These are phyloP conservation scores for Hylomyscus alleni DNA, from an alignment of 2,797 vertebrate genomes.

Conservation along the genomic window DNA sequence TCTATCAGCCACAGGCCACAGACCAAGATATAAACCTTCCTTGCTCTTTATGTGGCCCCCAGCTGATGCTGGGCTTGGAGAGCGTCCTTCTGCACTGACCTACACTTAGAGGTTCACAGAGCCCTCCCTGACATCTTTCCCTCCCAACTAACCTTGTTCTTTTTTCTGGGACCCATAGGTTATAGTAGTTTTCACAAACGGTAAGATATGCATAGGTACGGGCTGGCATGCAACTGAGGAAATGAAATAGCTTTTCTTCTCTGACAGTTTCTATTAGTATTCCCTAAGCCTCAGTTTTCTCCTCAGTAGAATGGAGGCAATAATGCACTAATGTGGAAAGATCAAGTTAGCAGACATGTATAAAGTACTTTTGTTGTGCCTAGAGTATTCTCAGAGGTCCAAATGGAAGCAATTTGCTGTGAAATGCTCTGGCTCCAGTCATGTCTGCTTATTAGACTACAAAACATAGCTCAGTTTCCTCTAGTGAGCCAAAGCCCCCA, in stretches of 20 bases:
- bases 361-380: background rate
- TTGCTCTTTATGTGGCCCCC: too few species aligned
- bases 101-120: background rate
- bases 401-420: background rate
- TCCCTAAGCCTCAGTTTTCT: background rate
- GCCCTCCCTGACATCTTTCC: background rate
- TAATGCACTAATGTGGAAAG: background rate
- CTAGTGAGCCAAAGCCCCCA: background rate
- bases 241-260: conserved; percentile 24
- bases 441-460: background rate
- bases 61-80: background rate
- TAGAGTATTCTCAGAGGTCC: background rate
- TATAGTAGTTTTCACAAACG: background rate
- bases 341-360: background rate
- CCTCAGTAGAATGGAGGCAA: conserved; percentile 51
- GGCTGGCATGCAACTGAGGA: background rate
- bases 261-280: background rate
- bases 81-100: background rate
- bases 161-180: background rate
- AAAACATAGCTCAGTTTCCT: conserved; percentile 30
- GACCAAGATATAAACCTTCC: too few species aligned
- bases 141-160: background rate
- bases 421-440: background rate
- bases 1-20: background rate
- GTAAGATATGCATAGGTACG: background rate